Evolutionary conservation across 2,113 vertebrate species (phyloP).

Genomic region (Terrapene triunguis): DNA sequence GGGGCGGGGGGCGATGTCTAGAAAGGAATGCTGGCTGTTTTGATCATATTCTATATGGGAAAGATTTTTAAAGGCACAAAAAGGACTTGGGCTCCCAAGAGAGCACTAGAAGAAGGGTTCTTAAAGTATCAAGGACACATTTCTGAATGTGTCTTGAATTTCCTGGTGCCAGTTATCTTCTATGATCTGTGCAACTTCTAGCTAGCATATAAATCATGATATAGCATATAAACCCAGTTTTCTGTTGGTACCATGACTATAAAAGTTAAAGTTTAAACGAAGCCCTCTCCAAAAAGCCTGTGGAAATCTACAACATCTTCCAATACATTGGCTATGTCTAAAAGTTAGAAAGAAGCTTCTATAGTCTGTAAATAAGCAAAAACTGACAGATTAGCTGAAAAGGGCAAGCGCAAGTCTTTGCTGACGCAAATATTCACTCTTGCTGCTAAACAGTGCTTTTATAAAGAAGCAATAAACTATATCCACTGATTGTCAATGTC

Average conservation of each 20-base stretch:
- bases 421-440: slow-evolving; percentile 63
- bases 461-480: slow-evolving; percentile 65
- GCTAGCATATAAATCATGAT: slow-evolving; percentile 31
- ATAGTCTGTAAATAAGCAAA: slow-evolving; percentile 70
- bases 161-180: slow-evolving; percentile 66
- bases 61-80: slow-evolving; percentile 4
- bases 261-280: slow-evolving; percentile 78
- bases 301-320: slow-evolving; percentile 31
- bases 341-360: slow-evolving; percentile 56
- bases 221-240: slow-evolving; percentile 24
- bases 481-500: slow-evolving; percentile 57
- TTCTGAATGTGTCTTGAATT: slow-evolving; percentile 37
- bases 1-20: background rate
- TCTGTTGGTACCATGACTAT: slow-evolving; percentile 67
- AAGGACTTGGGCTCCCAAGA: background rate
- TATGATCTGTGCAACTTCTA: slow-evolving; percentile 60
- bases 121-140: background rate
- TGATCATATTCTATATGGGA: background rate
- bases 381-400: slow-evolving; percentile 50
- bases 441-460: slow-evolving; percentile 71
- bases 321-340: background rate
- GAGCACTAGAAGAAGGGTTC: background rate
- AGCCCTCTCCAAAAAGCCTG: slow-evolving; percentile 8
- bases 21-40: background rate
- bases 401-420: slow-evolving; percentile 59